These are phyloP conservation scores for Aphaenogaster floridana DNA, from an alignment of 1,140 invertebrate species.

Conservation along the genomic window DNA sequence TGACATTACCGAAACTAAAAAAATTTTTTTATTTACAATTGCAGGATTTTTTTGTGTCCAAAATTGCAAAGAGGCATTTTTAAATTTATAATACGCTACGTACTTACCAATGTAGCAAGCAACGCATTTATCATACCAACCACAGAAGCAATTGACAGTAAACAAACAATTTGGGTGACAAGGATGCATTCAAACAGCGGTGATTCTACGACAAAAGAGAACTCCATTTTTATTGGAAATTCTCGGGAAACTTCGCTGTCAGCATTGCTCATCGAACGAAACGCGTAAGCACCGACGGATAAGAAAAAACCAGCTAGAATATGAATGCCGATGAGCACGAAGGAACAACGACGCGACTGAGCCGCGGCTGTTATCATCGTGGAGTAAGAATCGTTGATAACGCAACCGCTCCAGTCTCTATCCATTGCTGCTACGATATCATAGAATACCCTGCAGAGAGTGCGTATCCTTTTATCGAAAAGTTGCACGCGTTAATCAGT, in stretches of 20 bases:
- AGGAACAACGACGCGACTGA: constrained; percentile 11
- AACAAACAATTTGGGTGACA: constrained; percentile 18
- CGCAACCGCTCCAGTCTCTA: constrained; percentile 10
- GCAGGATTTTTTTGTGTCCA: neutral
- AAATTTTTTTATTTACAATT: neutral
- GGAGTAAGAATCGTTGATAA: neutral
- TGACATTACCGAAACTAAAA: neutral
- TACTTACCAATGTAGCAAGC: constrained; percentile 57
- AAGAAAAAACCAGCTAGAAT: constrained; percentile 14
- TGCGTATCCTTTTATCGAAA: neutral
- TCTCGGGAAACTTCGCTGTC: constrained; percentile 12
- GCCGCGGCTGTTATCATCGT: neutral
- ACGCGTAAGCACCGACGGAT: neutral
- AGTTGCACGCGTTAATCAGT: neutral
- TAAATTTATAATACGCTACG: neutral
- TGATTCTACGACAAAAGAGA: constrained; percentile 1
- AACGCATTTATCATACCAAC: constrained; percentile 41
- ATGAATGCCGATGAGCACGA: neutral
- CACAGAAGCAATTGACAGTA: neutral
- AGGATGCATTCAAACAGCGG: constrained; percentile 52
- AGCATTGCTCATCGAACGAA: neutral
- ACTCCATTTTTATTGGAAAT: constrained; percentile 60
- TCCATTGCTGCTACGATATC: constrained; percentile 35
- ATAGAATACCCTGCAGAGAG: constrained; percentile 33
- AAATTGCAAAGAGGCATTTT: neutral